These are phyloP conservation scores for Siphamia tubifer DNA, from an alignment of 2,113 vertebrate species.

Conservation along the genomic window DNA sequence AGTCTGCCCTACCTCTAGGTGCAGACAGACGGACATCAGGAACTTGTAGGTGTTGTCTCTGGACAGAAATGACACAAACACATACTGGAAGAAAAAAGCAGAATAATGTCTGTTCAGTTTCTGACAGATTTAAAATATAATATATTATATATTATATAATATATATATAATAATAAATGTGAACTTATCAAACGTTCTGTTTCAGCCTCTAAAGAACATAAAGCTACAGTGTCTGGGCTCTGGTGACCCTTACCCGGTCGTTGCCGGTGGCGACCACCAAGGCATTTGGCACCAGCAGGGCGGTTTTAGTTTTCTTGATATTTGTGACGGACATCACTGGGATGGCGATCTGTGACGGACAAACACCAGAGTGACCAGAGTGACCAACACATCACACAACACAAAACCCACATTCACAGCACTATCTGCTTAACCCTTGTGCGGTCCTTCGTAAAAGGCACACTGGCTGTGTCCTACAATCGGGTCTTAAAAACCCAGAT, in stretches of 20 bases:
- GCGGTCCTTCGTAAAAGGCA: too few relatives aligned
- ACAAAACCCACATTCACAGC: too few relatives aligned
- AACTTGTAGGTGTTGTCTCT: conserved; percentile 94
- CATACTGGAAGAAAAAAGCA: conserved; percentile 81
- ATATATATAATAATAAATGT: too few relatives aligned
- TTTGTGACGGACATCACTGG: conserved; percentile 87
- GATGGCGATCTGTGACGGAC: conserved; percentile 86
- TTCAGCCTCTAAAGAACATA: too few relatives aligned
- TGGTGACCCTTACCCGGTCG: conserved; percentile 79
- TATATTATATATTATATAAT: too few relatives aligned
- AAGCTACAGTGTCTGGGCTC: background rate
- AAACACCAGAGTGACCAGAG: background rate
- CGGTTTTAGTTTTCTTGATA: conserved; percentile 96
- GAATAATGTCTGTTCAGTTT: too few relatives aligned
- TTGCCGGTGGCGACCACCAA: conserved; percentile 86
- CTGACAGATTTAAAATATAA: too few relatives aligned
- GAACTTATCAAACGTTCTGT: too few relatives aligned
- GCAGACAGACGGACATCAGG: conserved; percentile 87
- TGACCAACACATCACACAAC: too few relatives aligned
- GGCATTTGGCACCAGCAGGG: conserved; percentile 93
- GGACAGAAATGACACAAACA: conserved; percentile 92
- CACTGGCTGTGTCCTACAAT: too few relatives aligned
- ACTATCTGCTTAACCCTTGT: too few relatives aligned
- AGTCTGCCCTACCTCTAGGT: conserved; percentile 87
- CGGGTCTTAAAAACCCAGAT: too few relatives aligned